Base-by-base conservation (phyloP, 2,797 vertebrate genomes). In the Tapirus indicus region DNA sequence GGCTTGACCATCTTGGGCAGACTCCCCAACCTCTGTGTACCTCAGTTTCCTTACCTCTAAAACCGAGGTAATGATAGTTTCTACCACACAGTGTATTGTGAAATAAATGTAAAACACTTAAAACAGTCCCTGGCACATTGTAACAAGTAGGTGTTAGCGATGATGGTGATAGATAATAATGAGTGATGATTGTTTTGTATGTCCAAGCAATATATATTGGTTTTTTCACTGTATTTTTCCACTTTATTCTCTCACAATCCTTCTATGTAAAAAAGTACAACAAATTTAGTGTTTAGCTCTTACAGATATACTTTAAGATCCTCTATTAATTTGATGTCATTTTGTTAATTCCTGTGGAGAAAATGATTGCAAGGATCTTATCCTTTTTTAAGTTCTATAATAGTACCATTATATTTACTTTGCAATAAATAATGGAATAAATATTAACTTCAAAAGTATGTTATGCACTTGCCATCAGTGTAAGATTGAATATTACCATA, bases 71-170 rank as follows among this genome's bases (percentile, higher is more conserved):
- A 79, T 84, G 66, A 80, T 69, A 77, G 47, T 97, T 96, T 96
- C 96, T 89, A 97, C 95, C 94, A 97, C 97, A 97, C 88, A 98
- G 88, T 91, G 87, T 98, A 92, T 98, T 97, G 88, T 98, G 94
- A 98, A 98, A 56, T 85, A 62, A 94, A 93, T 88, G 27, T 87
- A 44, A 91, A 71, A 54, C 52, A 97, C 75, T 72, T 69, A 80
- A 69, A 92, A 89, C 29, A 97, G 6, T 21, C 44, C 0, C 0
- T 2, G 88, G 62, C 44, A 75, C 21, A 54, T 7, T 71, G 10
- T 88, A 96, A 41, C 58, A 83, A 92, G 18, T 89, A 47, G 47
- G 12, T 90, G 25, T 79, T 91, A 89, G 27, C 54, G 41, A 41
- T 78, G 69, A 44, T 68, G 7, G 16, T 82, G 6, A 77, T 44